Evolutionary conservation across 2,113 vertebrate genomes (phyloP).

Genomic region (Charadrius vociferus): DNA sequence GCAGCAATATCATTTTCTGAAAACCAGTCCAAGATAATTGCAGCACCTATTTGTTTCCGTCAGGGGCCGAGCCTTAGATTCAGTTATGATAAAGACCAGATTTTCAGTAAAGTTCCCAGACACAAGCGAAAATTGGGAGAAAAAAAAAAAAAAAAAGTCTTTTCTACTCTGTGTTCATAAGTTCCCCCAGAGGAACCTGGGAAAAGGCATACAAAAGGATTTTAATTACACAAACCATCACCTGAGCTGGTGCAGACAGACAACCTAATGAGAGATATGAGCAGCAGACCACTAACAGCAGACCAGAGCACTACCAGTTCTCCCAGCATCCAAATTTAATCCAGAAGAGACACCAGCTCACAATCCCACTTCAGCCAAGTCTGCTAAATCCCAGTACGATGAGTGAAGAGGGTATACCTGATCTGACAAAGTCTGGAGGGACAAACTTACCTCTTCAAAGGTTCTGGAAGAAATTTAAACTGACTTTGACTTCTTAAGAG

Average conservation of each 20-base stretch:
- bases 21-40: neutral
- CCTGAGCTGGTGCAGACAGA: neutral
- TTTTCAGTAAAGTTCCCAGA: neutral
- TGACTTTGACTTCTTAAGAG: neutral
- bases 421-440: neutral
- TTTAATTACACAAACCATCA: neutral
- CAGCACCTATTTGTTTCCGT: neutral
- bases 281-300: neutral
- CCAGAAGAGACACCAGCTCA: neutral
- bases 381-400: neutral
- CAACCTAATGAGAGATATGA: neutral
- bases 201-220: neutral
- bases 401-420: neutral
- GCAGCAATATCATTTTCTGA: accelerated
- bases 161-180: neutral
- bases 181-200: neutral
- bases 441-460: neutral
- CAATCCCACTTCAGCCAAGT: neutral
- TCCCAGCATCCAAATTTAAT: neutral
- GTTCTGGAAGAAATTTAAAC: neutral
- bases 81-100: neutral
- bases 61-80: neutral
- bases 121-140: neutral
- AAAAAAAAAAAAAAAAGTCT: accelerated
- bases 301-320: neutral